Conservation (phyloP, 2,797 vertebrate species). For the Kryptopterus vitreolus region DNA sequence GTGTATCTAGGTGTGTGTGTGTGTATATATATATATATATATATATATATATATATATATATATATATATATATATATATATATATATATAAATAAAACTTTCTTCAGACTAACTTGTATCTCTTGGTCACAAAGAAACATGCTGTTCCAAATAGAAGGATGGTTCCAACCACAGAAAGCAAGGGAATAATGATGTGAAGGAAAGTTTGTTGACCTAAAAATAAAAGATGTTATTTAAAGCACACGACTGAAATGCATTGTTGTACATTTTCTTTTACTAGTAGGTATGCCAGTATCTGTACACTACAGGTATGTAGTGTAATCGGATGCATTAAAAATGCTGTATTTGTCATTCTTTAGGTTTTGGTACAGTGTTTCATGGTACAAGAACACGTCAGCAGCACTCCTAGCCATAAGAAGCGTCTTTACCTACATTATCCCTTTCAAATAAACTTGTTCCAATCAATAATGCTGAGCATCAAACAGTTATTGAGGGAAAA, state of each 20-base stretch:
- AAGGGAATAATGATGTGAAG: slow-evolving; percentile 68
- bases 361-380: not conserved
- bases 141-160: slow-evolving; percentile 56
- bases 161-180: slow-evolving; percentile 40
- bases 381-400: not conserved
- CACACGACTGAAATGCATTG: not conserved
- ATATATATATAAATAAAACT: too few species aligned
- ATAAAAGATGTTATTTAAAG: not conserved
- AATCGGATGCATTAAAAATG: not conserved
- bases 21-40: not conserved
- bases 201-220: slow-evolving; percentile 58
- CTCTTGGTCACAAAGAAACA: slow-evolving; percentile 64
- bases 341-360: not conserved
- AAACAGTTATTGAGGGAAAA: too few species aligned
- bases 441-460: too few species aligned
- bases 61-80: too few species aligned
- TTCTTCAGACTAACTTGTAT: slow-evolving; percentile 65
- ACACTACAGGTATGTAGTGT: too few species aligned
- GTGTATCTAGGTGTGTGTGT: not conserved
- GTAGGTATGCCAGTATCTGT: too few species aligned
- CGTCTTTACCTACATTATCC: too few species aligned
- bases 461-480: too few species aligned
- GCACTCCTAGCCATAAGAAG: not conserved
- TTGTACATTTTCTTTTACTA: not conserved
- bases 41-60: too few species aligned